phyloP scores from a whole-genome alignment of 2,113 vertebrate genomes.

The Oryzias javanicus region DNA sequence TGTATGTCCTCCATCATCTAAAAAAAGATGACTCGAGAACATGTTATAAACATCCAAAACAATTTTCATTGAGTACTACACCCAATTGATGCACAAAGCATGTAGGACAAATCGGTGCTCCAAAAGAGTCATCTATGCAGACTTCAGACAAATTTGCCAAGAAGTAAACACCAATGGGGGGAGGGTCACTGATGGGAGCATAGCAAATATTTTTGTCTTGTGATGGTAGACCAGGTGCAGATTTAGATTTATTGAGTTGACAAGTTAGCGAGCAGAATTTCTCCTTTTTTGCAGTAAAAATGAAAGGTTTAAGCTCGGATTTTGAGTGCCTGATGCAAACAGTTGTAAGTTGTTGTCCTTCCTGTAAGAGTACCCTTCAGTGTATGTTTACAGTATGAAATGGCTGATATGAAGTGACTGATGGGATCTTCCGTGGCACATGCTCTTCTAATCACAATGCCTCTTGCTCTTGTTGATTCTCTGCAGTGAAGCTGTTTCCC shows the following conservation, averaged over 20 bases:
- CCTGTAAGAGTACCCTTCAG: too few species aligned
- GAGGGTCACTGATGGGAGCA: too few species aligned
- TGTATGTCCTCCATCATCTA: too few species aligned
- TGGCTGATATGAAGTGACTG: background rate
- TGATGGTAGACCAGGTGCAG: constrained; percentile 11
- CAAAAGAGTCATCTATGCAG: too few species aligned
- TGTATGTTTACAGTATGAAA: background rate
- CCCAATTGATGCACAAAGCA: too few species aligned
- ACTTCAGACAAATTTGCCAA: too few species aligned
- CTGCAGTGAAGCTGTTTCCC: constrained; percentile 34
- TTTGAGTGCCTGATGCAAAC: background rate
- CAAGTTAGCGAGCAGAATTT: too few species aligned
- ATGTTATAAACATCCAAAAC: too few species aligned
- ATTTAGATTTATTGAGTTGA: background rate
- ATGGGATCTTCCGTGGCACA: background rate
- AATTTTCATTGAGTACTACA: too few species aligned
- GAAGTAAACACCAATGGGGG: too few species aligned
- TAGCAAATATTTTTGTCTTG: background rate
- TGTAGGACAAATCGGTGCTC: too few species aligned
- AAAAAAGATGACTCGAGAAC: too few species aligned
- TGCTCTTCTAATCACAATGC: constrained; percentile 23
- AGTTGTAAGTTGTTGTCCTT: background rate
- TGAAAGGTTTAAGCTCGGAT: background rate
- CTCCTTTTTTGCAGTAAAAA: background rate
- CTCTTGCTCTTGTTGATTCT: constrained; percentile 24